Evolutionary conservation across 2,113 vertebrate species (phyloP).

Genomic region (Eptesicus fuscus): DNA sequence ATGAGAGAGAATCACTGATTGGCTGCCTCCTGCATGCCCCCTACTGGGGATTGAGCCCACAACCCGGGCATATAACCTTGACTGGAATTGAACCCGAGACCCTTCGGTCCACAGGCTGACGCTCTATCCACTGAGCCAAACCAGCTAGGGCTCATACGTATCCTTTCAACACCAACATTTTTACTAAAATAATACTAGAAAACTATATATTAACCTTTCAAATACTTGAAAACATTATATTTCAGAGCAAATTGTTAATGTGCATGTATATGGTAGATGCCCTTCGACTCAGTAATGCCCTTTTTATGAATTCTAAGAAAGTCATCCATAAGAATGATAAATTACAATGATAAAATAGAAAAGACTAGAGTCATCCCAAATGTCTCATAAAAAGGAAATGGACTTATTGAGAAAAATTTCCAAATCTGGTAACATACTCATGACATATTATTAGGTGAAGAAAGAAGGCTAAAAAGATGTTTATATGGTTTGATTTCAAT

Average conservation of each 20-base stretch:
- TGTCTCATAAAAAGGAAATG: neutral
- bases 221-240: neutral
- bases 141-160: neutral
- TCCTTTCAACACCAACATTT: neutral
- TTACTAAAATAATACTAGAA: slow-evolving; percentile 17
- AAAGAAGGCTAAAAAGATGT: neutral
- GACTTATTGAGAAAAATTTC: neutral
- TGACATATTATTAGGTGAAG: neutral
- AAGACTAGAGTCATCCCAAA: neutral
- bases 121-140: too few relatives aligned
- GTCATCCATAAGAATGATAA: neutral
- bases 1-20: too few relatives aligned
- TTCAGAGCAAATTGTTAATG: neutral
- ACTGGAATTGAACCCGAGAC: too few relatives aligned
- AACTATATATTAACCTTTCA: neutral
- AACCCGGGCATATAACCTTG: too few relatives aligned
- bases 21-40: too few relatives aligned
- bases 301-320: neutral
- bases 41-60: too few relatives aligned
- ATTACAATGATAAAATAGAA: neutral
- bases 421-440: slow-evolving; percentile 13
- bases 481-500: neutral
- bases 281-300: neutral
- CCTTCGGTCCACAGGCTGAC: too few relatives aligned
- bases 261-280: neutral